A percentile compares a stretch with the other conserved stretches of the same genome.
These are phyloP conservation scores for Oreochromis grahami DNA, from an alignment of 2,797 vertebrate species.

Conservation along the genomic window DNA sequence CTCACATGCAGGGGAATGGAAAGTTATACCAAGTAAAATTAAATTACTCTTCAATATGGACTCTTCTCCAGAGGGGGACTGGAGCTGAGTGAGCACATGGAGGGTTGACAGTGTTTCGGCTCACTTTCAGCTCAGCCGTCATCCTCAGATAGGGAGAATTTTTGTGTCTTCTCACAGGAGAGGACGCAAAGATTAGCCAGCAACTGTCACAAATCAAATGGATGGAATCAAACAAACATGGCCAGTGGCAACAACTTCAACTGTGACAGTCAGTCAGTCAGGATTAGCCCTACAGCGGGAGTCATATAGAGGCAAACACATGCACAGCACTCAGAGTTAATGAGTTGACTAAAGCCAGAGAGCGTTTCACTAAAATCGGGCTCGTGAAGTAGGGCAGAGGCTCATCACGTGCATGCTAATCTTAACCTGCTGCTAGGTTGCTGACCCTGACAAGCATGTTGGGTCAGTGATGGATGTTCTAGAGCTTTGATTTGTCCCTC, in stretches of 20 bases:
- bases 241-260: conserved; percentile 40
- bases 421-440: not conserved
- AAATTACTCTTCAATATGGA: not conserved
- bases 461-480: not conserved
- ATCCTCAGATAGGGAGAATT: conserved; percentile 28
- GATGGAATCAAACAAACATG: conserved; percentile 52
- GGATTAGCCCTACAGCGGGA: conserved; percentile 44
- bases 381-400: conserved; percentile 8
- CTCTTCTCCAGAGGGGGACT: not conserved
- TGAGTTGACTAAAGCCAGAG: conserved; percentile 41
- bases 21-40: conserved; percentile 18
- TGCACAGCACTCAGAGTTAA: conserved; percentile 25
- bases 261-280: conserved; percentile 53
- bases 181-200: conserved; percentile 44
- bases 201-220: conserved; percentile 56
- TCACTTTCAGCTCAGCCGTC: conserved; percentile 18
- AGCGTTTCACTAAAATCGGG: conserved; percentile 22
- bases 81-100: conserved; percentile 5
- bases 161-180: not conserved
- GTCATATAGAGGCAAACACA: conserved; percentile 25
- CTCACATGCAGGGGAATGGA: not conserved
- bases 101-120: not conserved
- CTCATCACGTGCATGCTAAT: not conserved
- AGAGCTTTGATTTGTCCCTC: not conserved
- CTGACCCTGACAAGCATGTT: not conserved